Evolutionary conservation across 2,888 invertebrate genomes (phyloP), one percentile per base, ranked within the genome.

Genomic region (Ptychoptera contaminata): DNA sequence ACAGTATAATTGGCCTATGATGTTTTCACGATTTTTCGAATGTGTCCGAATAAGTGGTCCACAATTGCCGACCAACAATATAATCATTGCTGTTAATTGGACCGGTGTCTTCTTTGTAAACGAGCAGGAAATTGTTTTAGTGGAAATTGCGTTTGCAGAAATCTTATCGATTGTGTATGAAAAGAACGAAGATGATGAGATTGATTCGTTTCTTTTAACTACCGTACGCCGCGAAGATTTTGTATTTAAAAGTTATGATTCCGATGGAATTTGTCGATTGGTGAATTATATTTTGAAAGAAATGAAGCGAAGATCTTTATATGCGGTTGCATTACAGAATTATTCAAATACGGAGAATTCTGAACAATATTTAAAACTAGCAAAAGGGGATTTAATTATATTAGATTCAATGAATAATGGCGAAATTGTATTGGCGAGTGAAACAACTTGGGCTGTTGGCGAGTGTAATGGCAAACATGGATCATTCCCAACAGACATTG

Each of bases 1-100:
- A 2, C 90, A 90, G 67, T 70, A 83, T 49, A 86, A 88, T 53
- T 96, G 94, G 94, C 91, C 93, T 0, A 79, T 96, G 62, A 68
- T 93, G 7, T 96, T 96, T 63, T 93, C 93, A 0, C 74, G 88
- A 57, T 93, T 93, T 63, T 96, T 85, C 58, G 94, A 96, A 68
- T 91, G 86, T 0, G 71, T 82, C n/a, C 81, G 81, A 58, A 65
- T 76, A 40, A 77, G 79, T 48, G 84, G 83, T 1, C 77, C 80
- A 1, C 69, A 72, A 29, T 69, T 82, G 8, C 68, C 71, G 8
- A 76, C 73, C 52, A 74, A 79, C 53, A 79, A 88, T 53, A 75
- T 92, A 15, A 87, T 96, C 44, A 80, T 96, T 46, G 94, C 93
- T 3, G 79, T 96, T 4, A 96, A 96, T 65, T 91, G 91, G 78